Conservation (phyloP, 2,113 vertebrate species). For the Nesoenas mayeri region DNA sequence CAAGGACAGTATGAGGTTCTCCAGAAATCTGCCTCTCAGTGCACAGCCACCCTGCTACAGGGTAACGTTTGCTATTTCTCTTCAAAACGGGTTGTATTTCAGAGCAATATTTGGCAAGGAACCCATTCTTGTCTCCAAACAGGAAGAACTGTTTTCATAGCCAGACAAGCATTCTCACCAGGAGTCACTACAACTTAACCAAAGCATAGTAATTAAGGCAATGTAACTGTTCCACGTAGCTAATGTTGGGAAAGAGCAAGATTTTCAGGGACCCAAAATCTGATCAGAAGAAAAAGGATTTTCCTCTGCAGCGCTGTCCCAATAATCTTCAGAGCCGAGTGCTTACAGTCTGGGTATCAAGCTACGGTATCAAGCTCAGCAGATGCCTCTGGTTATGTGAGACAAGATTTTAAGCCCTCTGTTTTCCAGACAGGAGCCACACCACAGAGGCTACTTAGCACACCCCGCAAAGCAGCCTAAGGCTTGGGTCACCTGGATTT, state of each 20-base stretch:
- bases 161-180: neutral
- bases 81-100: neutral
- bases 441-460: slow-evolving; percentile 8
- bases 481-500: neutral
- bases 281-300: neutral
- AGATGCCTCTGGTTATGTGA: slow-evolving; percentile 22
- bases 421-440: slow-evolving; percentile 14
- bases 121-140: neutral
- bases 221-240: no score
- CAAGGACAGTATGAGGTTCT: neutral
- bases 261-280: neutral
- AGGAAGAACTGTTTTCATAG: neutral
- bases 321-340: neutral
- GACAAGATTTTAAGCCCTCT: slow-evolving; percentile 19
- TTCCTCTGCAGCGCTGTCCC: neutral
- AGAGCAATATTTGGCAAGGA: neutral
- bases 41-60: neutral
- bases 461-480: slow-evolving; percentile 12
- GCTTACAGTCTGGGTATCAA: slow-evolving; percentile 8
- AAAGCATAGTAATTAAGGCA: neutral
- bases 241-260: neutral
- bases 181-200: neutral
- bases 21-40: neutral
- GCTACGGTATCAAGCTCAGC: slow-evolving; percentile 16
- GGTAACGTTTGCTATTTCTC: neutral